Base-by-base conservation (phyloP, 2,113 vertebrate species). In the Pollachius pollachius region DNA sequence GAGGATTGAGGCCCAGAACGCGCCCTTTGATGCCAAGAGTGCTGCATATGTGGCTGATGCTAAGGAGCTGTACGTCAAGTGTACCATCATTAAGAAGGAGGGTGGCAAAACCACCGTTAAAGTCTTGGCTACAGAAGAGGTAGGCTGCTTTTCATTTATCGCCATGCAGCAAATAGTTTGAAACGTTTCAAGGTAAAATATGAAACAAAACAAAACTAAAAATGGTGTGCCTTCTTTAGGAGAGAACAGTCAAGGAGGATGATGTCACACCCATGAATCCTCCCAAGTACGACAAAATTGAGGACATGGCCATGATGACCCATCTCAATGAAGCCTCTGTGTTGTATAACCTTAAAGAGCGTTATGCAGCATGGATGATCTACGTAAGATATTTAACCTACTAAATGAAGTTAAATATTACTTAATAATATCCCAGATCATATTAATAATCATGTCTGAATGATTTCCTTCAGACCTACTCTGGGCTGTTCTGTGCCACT, bases 281-380 rank as follows among this genome's bases (percentile, higher is more conserved):
- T 65, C 73, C 73, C 9, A 75, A 75, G 56, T 75, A 19, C 16
- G 73, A 75, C 62, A 75, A 69, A 41, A 90, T 93, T 0, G 90
- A 92, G 80, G 92, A 93, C 81, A 93, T 93, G 92, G 93, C 90
- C 72, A 93, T 93, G 92, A 91, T 93, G 92, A 94, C 93, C 17
- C 91, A 93, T 68, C 83, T 93, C 62, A 88, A 91, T 0, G 92
- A 93, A 75, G 89, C 92, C 0, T 88, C 85, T 6, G 91, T 93
- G 81, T 84, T 93, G 85, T 93, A 89, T 74, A 93, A 93, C 85
- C 92, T 94, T 90, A 93, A 93, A 91, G 92, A 94, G 84, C 92
- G 92, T 17, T 93, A 93, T 0, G 89, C 92, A 85, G 90, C 92
- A 82, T 94, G 92, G 92, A 94, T 94, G 92, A 95, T 95, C 86